These are phyloP conservation scores for Hydropsyche tenuis DNA, from an alignment of 1,140 invertebrate genomes.

Conservation along the genomic window DNA sequence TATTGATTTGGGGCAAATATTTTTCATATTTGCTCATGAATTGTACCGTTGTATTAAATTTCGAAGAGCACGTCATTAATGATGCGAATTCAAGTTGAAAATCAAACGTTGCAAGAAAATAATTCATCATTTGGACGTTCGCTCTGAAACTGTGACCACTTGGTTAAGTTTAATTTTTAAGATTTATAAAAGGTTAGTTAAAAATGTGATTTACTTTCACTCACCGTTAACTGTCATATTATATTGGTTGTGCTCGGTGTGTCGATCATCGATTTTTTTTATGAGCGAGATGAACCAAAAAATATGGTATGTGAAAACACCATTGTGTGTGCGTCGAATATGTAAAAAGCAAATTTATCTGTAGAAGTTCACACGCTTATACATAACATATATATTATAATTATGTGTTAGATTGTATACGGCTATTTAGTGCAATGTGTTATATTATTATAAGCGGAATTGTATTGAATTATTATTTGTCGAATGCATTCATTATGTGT, in stretches of 20 bases:
- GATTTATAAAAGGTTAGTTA: too few species aligned
- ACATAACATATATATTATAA: slow-evolving; percentile 23
- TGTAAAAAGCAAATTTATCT: neutral
- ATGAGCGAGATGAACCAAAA: neutral
- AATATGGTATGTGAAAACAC: neutral
- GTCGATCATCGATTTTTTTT: neutral
- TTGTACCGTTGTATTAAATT: too few species aligned
- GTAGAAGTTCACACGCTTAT: slow-evolving; percentile 23
- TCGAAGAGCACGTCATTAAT: too few species aligned
- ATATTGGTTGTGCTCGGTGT: neutral
- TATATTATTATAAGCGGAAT: slow-evolving; percentile 12
- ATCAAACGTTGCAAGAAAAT: too few species aligned
- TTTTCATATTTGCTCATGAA: too few species aligned
- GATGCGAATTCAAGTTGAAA: too few species aligned
- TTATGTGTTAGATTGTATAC: slow-evolving; percentile 35
- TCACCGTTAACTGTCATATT: neutral
- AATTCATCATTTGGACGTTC: too few species aligned
- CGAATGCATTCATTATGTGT: too few species aligned
- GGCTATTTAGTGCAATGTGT: slow-evolving; percentile 27
- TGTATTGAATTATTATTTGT: neutral
- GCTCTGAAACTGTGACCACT: too few species aligned
- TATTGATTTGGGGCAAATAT: too few species aligned
- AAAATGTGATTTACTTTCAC: neutral
- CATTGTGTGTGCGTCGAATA: neutral
- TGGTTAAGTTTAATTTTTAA: too few species aligned